These are phyloP conservation scores for Gonioctena quinquepunctata DNA, from an alignment of 1,140 invertebrate species.

Conservation along the genomic window DNA sequence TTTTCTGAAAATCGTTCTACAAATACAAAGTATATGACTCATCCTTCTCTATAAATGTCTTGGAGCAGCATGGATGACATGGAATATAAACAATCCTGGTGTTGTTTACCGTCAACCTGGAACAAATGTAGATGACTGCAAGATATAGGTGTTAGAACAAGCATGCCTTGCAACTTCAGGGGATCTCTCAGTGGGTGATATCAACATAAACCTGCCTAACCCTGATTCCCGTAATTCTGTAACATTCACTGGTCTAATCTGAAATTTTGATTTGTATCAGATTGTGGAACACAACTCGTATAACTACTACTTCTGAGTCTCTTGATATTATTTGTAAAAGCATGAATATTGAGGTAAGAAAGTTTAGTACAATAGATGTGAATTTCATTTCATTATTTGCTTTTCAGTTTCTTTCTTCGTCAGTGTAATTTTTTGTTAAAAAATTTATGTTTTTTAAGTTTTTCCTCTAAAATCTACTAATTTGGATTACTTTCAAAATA, in stretches of 20 bases:
- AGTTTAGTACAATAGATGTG: not conserved
- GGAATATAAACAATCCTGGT: not conserved
- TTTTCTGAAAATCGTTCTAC: too few relatives aligned
- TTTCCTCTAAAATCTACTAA: too few relatives aligned
- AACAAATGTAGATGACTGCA: not conserved
- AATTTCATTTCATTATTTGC: not conserved
- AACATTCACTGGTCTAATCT: not conserved
- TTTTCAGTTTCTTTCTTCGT: too few relatives aligned
- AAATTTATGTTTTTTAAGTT: too few relatives aligned
- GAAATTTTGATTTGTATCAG: not conserved
- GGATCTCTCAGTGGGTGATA: not conserved
- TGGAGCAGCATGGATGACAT: not conserved
- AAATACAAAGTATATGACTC: not conserved
- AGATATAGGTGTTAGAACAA: not conserved
- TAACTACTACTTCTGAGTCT: not conserved
- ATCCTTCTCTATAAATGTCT: not conserved
- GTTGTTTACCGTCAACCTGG: not conserved
- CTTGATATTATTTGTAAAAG: not conserved
- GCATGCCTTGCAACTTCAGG: not conserved
- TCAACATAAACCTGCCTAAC: constrained; percentile 2
- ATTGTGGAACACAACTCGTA: not conserved
- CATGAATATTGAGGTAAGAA: not conserved
- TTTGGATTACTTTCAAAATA: too few relatives aligned
- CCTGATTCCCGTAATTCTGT: too few relatives aligned
- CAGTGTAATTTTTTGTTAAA: too few relatives aligned